Base-by-base conservation (phyloP, 2,797 vertebrate genomes). In the Loriculus beryllinus region DNA sequence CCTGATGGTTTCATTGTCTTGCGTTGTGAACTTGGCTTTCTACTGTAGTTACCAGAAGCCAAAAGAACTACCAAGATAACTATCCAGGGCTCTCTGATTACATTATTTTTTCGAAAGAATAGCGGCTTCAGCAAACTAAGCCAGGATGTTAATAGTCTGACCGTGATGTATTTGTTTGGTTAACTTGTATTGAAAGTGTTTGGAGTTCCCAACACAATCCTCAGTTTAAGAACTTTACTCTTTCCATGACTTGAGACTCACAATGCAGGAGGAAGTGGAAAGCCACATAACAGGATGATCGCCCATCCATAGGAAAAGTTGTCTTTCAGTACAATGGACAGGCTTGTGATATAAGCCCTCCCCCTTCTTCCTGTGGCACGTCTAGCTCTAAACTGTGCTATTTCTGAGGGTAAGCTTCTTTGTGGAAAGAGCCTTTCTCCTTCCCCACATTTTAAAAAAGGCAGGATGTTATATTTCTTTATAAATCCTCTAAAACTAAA, bases 261-360 rank as follows among this genome's bases (percentile, higher is more conserved):
- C 96, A 97, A 97, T 96, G 80, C 82, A 65, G 86, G 74, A 96
- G 95, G 96, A 96, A 96, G 93, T 85, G 75, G 82, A 79, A 70
- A 94, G 71, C 82, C 5, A 3, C 95, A 83, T 92, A 96, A 97
- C 97, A 97, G 97, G 96, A 97, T 96, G 95, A 69, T 95, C 10
- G 1, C 80, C 91, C 92, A 94, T 97, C 92, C 94, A 97, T 96
- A 96, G 95, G 95, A 97, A 96, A 88, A 96, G 92, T 86, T 25
- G 0, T 93, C 71, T 77, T 86, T 17, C 85, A 78, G 95, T 89
- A 97, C 96, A 96, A 96, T 96, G 93, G 96, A 37, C 69, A 88
- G 77, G 70, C 86, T 87, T 94, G 88, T 43, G 86, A 82, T 90
- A 76, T 59, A 77, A 92, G 49, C 90, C 91, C 95, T 93, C 84